These are phyloP conservation scores for Geopemphigus sp. DNA, from an alignment of 1,140 invertebrate genomes.

Conservation along the genomic window DNA sequence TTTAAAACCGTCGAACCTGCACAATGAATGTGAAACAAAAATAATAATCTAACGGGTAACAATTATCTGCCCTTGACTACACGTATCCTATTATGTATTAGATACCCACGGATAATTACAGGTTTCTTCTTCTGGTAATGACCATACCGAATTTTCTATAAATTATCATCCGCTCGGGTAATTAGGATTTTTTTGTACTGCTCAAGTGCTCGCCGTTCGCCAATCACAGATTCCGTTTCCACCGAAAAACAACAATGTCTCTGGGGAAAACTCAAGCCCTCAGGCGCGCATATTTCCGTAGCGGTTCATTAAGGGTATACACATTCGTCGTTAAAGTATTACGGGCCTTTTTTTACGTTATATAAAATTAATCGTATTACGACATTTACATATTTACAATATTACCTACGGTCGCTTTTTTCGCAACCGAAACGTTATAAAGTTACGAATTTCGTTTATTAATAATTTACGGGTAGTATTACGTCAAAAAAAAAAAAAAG, in stretches of 20 bases:
- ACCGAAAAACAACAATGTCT: background rate
- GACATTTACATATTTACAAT: conserved; percentile 34
- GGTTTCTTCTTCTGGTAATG: background rate
- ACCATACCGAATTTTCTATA: background rate
- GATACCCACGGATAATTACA: background rate
- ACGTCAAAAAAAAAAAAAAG: background rate
- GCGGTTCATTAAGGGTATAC: background rate
- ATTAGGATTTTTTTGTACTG: background rate
- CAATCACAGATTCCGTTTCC: background rate
- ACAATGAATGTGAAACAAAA: background rate
- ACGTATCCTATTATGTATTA: background rate
- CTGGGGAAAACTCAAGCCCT: conserved; percentile 12
- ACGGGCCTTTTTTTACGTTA: background rate
- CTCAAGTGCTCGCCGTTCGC: background rate
- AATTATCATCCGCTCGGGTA: background rate
- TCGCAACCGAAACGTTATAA: background rate
- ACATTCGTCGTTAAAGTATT: conserved; percentile 4
- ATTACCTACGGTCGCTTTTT: background rate
- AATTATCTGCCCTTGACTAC: conserved; percentile 5
- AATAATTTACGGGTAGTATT: conserved; percentile 18
- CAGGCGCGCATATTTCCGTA: conserved; percentile 4
- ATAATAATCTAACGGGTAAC: background rate
- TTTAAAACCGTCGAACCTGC: conserved; percentile 4
- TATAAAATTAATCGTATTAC: conserved; percentile 16
- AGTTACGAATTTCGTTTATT: conserved; percentile 19